Base-by-base conservation (phyloP, 2,888 invertebrate species). In the Tetramorium bicarinatum region DNA sequence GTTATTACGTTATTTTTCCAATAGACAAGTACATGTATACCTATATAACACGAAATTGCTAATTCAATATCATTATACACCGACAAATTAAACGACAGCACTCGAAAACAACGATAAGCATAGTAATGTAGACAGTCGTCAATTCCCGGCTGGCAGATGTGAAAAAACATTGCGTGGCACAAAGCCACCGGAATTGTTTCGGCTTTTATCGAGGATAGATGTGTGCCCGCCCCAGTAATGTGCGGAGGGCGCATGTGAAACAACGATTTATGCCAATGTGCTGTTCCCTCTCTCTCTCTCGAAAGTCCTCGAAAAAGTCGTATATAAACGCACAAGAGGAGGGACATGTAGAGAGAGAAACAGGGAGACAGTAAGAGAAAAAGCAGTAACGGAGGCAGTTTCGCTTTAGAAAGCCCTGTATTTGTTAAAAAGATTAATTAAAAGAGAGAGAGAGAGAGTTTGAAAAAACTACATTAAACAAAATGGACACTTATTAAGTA, bases 171-270 rank as follows among this genome's bases (percentile, higher is more conserved):
- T 80, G 72, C 47, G 25, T 59, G 59, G 29, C 44, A 59, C 59
- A 80, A 71, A 79, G 79, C 44, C 21, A 71, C 44, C 34, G 79
- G 59, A 72, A 72, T 80, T 80, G 79, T 80, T 80, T 80, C 72
- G 72, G 79, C 59, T 80, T 79, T 59, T 80, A 80, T 80, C 72
- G 21, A 13, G 72, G 44, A 59, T 79, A 71, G 56, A 79, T 80
- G 59, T 72, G 59, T 8, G 47, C 71, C 56, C 34, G 71, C 38
- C 34, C 62, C 25, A 66, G 13, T 52, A 74, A 54, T 44, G 52
- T 56, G 64, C 38, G 47, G 66, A 64, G 34, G 25, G 21, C 56
- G 34, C 38, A 82, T 66, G 52, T 77, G 41, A 82, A 82, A 77
- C 47, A 77, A 82, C 62, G 66, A 64, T 66, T 75, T 66, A 66